These are phyloP conservation scores for Hippocampus zosterae DNA, from an alignment of 2,113 vertebrate species.

Conservation along the genomic window DNA sequence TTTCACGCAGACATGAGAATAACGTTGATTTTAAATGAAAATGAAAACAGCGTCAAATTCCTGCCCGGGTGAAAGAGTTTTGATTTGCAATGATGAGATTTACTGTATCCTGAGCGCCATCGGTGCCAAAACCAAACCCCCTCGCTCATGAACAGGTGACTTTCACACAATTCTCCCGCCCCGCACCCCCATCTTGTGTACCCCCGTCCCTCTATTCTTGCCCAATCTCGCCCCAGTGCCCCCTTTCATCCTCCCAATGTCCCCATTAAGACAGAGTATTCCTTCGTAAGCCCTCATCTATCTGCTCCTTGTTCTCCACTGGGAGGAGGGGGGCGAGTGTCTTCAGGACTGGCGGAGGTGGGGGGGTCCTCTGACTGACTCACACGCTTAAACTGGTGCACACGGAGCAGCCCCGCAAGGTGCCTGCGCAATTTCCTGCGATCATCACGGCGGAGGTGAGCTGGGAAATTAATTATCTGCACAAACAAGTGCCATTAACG, in stretches of 20 bases:
- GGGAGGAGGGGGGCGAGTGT: slow-evolving; percentile 1
- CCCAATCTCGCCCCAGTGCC: neutral
- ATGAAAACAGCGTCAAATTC: no score
- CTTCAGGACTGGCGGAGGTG: neutral
- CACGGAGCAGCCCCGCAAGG: slow-evolving; percentile 55
- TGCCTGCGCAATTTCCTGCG: slow-evolving; percentile 48
- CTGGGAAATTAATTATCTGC: neutral
- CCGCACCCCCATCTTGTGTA: neutral
- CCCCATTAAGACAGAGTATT: slow-evolving; percentile 4
- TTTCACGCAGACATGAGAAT: neutral
- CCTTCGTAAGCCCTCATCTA: slow-evolving; percentile 66
- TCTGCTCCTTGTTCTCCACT: slow-evolving; percentile 63
- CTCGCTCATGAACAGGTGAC: neutral
- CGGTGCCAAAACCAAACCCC: neutral
- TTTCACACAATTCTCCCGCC: neutral
- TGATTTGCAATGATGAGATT: no score
- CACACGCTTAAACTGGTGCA: slow-evolving; percentile 52
- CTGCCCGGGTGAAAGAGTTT: no score
- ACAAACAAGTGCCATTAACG: neutral
- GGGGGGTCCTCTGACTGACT: slow-evolving; percentile 45
- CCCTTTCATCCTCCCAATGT: neutral
- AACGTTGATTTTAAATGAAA: neutral
- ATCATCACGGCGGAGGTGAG: slow-evolving; percentile 23
- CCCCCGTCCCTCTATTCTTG: neutral
- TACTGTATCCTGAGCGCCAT: neutral